Evolutionary conservation across 1,140 invertebrate species (phyloP).

Genomic region (Antheraea mylitta): DNA sequence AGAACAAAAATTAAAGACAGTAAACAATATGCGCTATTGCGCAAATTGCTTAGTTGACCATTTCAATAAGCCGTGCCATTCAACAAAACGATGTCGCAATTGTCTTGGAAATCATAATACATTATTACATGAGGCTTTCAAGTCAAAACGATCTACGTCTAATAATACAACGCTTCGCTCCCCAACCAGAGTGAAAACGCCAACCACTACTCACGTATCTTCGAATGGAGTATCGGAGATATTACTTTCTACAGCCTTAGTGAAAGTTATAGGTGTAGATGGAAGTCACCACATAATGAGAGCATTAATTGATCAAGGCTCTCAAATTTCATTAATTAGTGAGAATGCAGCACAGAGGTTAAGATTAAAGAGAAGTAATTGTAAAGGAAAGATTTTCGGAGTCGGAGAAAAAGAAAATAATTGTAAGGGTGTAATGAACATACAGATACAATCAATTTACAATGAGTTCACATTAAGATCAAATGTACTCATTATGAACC

Average conservation of each 20-base stretch:
- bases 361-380: slow-evolving; percentile 18
- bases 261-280: slow-evolving; percentile 12
- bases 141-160: background rate
- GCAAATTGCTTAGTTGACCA: slow-evolving; percentile 23
- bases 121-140: slow-evolving; percentile 26
- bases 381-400: slow-evolving; percentile 23
- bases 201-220: background rate
- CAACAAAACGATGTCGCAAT: slow-evolving; percentile 26
- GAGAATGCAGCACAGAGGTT: slow-evolving; percentile 27
- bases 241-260: slow-evolving; percentile 26
- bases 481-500: slow-evolving; percentile 29
- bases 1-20: slow-evolving; percentile 6
- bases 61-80: slow-evolving; percentile 20
- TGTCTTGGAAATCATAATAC: slow-evolving; percentile 27
- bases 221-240: slow-evolving; percentile 14
- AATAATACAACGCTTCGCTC: background rate
- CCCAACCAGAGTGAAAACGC: background rate
- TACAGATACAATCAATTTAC: slow-evolving; percentile 17
- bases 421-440: slow-evolving; percentile 26
- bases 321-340: slow-evolving; percentile 24
- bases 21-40: slow-evolving; percentile 21
- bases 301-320: slow-evolving; percentile 28
- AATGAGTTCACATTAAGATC: slow-evolving; percentile 25
- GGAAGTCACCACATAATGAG: slow-evolving; percentile 15
- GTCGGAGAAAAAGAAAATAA: slow-evolving; percentile 25